A percentile compares a stretch with the other conserved stretches of the same genome.
These are phyloP conservation scores for Drosophila elegans DNA, from an alignment of 1,140 invertebrate genomes.

Conservation along the genomic window DNA sequence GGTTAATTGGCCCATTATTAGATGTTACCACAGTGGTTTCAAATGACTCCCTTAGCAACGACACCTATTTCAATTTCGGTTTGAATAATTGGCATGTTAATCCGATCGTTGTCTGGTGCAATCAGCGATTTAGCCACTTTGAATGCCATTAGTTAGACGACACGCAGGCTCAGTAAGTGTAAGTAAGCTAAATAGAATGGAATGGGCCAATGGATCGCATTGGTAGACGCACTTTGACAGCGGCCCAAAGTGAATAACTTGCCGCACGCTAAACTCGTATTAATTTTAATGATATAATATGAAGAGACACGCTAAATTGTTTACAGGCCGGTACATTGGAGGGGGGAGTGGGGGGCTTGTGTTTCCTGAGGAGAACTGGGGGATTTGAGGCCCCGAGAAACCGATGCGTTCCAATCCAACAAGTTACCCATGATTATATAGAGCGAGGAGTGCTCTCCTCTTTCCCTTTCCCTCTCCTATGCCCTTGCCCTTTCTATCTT, in stretches of 20 bases:
- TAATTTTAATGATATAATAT: conserved; percentile 83
- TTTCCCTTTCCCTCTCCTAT: background rate
- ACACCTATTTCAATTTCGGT: background rate
- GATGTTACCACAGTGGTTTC: background rate
- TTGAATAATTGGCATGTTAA: conserved; percentile 11
- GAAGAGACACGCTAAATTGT: conserved; percentile 81
- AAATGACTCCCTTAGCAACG: no score
- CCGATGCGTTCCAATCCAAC: conserved; percentile 12
- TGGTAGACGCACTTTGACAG: conserved; percentile 58
- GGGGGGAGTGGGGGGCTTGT: conserved; percentile 1
- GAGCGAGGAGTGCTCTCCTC: background rate
- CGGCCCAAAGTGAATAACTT: conserved; percentile 53
- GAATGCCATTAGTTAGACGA: conserved; percentile 50
- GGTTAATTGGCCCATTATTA: no score
- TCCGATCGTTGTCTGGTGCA: conserved; percentile 18
- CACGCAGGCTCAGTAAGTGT: conserved; percentile 31
- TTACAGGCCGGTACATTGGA: conserved; percentile 60
- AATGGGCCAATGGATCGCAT: conserved; percentile 26
- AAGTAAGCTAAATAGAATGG: background rate
- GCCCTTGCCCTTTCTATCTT: background rate
- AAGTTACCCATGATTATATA: conserved; percentile 39
- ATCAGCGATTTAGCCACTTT: conserved; percentile 41
- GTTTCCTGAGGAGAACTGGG: background rate
- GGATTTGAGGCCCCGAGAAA: background rate
- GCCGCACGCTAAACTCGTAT: conserved; percentile 75